These are phyloP conservation scores for Myiagra hebetior DNA, from an alignment of 2,113 vertebrate genomes.

Conservation along the genomic window DNA sequence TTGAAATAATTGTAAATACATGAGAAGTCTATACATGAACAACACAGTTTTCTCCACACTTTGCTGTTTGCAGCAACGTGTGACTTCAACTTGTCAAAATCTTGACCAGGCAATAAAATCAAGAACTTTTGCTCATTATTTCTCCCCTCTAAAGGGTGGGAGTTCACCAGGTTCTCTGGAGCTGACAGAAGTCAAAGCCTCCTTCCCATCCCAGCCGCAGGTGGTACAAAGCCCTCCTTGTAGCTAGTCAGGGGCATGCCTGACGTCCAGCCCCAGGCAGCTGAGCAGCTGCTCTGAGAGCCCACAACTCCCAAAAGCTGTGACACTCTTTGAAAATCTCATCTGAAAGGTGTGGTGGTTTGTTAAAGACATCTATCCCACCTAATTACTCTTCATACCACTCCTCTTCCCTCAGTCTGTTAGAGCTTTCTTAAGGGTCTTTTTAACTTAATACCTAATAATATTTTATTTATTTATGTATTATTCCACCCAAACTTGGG, in stretches of 20 bases:
- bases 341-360: not conserved
- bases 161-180: not conserved
- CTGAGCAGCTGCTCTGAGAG: not conserved
- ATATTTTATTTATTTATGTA: not conserved
- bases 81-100: not conserved
- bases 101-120: not conserved
- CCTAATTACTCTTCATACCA: not conserved
- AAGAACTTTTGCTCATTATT: not conserved
- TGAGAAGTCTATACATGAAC: not conserved
- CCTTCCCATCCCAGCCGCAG: not conserved
- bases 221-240: not conserved
- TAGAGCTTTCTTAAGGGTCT: not conserved
- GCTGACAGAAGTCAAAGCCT: not conserved
- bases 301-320: not conserved
- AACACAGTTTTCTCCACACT: not conserved
- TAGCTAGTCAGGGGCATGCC: rapidly evolving
- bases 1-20: not conserved
- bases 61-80: not conserved
- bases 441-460: not conserved
- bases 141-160: not conserved
- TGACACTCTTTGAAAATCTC: not conserved
- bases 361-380: not conserved
- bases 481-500: not conserved
- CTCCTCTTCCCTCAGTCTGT: not conserved
- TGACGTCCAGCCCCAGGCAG: not conserved